Evolutionary conservation across 2,888 invertebrate genomes (phyloP), one percentile per base, ranked within the genome.

Genomic region (Aquatica leii): DNA sequence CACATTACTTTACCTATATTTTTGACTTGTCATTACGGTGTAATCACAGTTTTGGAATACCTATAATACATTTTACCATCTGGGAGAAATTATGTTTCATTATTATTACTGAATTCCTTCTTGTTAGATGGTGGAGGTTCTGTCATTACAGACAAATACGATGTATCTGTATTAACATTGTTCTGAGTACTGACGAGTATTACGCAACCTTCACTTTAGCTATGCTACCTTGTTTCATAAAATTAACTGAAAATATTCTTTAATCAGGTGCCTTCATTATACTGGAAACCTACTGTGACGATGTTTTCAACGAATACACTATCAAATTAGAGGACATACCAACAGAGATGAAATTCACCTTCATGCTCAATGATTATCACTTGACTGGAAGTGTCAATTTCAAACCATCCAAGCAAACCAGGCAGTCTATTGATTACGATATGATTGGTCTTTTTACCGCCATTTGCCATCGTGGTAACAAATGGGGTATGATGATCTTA

Each of bases 251-350:
- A 37, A 37, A 37, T 37, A 6, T 37, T 37, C 11, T 37, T 37
- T 37, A 37, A 37, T 37, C 37, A 37, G 37, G 37, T 37, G 4
- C 24, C 37, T 37, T 37, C 37, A 37, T 37, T 37, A 37, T 37
- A 37, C 4, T 37, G 4, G 37, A 37, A 37, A 37, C 37, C 37
- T 37, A 37, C 37, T 37, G 37, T 11, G 37, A 37, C 11, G 37
- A 37, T 37, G 37, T 37, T 8, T 37, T 37, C 37, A 37, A 37
- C 12, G 11, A 37, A 6, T 37, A 37, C 9, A 37, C 37, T 37
- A 11, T 37, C 37, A 37, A 37, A 37, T 37, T 37, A 11, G 9
- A 37, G 37, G 37, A 12, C 37, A 37, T 37, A 37, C 37, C 37
- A 9, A 37, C 37, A 37, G 37, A 6, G 37, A 37, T 37, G 11